Base-by-base conservation (phyloP, 2,113 vertebrate genomes). In the Chinchilla lanigera region DNA sequence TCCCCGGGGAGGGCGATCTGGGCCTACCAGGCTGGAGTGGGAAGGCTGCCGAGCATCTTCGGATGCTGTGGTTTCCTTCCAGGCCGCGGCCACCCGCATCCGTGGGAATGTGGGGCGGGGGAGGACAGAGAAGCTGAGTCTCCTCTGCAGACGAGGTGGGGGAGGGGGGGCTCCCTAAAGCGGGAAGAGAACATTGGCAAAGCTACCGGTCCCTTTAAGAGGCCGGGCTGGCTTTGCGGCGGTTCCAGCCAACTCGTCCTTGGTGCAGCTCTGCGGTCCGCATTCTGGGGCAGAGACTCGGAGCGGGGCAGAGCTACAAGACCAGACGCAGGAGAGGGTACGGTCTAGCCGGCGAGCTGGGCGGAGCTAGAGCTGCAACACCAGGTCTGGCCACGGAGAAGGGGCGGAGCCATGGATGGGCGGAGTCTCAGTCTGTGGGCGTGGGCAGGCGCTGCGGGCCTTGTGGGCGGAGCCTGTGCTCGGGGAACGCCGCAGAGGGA, bases 161-260 rank as follows among this genome's bases (percentile, higher is more conserved):
- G 33, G 44, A 60, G 44, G 60, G 44, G 60, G 85, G 73, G 35
- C 11, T 10, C 58, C 69, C 24, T 35, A 56, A 38, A 13, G 10
- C 3, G 30, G n/a, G 44, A 63, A 86, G 71, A 14, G n/a, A 89
- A 54, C 61, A 12, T 13, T 56, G 67, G 73, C 61, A 44, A 58
- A 84, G 71, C 54, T 12, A 80, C 75, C 5, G 75, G 93, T 14
- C 58, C 96, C 97, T 98, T 98, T 97, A 97, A 98, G 97, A 92
- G 96, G 95, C 92, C 19, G 89, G 80, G 85, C 93, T 8, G 63
- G 75, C 92, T 93, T 92, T 95, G 98, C 97, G 50, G 89, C 89
- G 73, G 63, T 54, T 35, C n/a, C 58, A n/a, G 89, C 94, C 69
- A 60, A 60, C 52, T 14, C 1, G n/a, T 24, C 85, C 52, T 75